Base-by-base conservation (phyloP, 2,113 vertebrate genomes). In the Tupaia tana region DNA sequence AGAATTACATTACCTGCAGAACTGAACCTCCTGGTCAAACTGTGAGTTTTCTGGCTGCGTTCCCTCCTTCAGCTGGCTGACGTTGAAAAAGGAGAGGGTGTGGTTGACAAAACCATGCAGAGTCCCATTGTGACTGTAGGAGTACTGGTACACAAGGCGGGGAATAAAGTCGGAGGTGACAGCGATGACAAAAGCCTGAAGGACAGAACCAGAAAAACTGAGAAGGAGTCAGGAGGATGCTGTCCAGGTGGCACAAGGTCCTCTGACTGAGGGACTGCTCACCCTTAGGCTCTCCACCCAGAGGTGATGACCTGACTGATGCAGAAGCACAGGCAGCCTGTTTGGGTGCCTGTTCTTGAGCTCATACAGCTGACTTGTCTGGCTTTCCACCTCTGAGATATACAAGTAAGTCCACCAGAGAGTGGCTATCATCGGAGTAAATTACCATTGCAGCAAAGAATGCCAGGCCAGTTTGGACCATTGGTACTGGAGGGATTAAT, bases 91-190 rank as follows among this genome's bases (percentile, higher is more conserved):
- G 73, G 99, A 99, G 80, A 99, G 99, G 0, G 99, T 99, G 96
- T 99, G 99, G 96, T 99, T 99, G 90, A 99, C 98, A 97, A 99
- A 99, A 97, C 99, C 99, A 11, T 99, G 99, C 99, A 99, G 99
- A 93, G 99, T 99, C 80, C 99, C 99, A 9, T 99, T 99, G 89
- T 98, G 98, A 86, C 99, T 99, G 97, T 99, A 99, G 86, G 99
- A 99, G 86, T 99, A 99, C 97, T 99, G 99, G 97, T 99, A 99
- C 96, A 99, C 98, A 79, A 99, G 99, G 78, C 99, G 99, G 20
- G 99, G 99, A 91, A 99, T 99, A 95, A 99, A 99, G 98, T 99
- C 99, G 0, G 99, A 99, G 7, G 99, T 99, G 98, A 99, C 98
- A 54, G 99, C 99, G 83, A 99, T 99, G 96, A 99, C 99, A 97